Conservation (phyloP, 2,888 invertebrate species). For the Noctua janthina region DNA sequence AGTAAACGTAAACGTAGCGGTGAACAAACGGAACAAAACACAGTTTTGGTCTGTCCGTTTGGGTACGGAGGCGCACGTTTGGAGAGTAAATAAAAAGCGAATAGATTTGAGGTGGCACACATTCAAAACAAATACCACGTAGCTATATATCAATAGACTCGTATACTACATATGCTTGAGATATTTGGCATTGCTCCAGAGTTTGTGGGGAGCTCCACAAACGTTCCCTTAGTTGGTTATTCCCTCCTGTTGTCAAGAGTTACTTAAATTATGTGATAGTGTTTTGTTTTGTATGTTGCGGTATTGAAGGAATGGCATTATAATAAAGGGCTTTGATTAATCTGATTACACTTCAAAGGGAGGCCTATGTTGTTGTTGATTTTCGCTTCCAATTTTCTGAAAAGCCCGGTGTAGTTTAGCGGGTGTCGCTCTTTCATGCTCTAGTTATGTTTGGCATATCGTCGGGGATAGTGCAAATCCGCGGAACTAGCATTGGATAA, state of each 20-base stretch:
- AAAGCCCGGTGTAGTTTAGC: background rate
- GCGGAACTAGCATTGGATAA: too few species aligned
- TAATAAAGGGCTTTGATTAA: constrained; percentile 2
- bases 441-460: background rate
- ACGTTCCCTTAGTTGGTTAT: constrained; percentile 77
- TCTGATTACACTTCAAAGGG: constrained; percentile 1
- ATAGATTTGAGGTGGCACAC: constrained; percentile 74
- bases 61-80: constrained; percentile 59
- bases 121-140: constrained; percentile 76
- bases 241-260: constrained; percentile 79
- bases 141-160: constrained; percentile 65
- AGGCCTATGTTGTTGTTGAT: constrained; percentile 2
- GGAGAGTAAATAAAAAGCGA: constrained; percentile 72
- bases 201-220: constrained; percentile 76
- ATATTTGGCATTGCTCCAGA: constrained; percentile 82
- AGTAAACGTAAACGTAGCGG: constrained; percentile 43
- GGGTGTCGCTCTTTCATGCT: background rate
- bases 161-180: constrained; percentile 72
- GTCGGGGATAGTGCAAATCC: too few species aligned
- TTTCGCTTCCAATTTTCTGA: constrained; percentile 7
- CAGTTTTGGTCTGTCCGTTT: constrained; percentile 53
- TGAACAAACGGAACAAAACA: constrained; percentile 48
- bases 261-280: constrained; percentile 78
- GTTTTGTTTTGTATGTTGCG: constrained; percentile 67
- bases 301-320: constrained; percentile 23